Percentiles rank a stretch among this genome's conserved stretches.
Conservation (phyloP, 2,797 vertebrate genomes). For the Semaprochilodus insignis region DNA sequence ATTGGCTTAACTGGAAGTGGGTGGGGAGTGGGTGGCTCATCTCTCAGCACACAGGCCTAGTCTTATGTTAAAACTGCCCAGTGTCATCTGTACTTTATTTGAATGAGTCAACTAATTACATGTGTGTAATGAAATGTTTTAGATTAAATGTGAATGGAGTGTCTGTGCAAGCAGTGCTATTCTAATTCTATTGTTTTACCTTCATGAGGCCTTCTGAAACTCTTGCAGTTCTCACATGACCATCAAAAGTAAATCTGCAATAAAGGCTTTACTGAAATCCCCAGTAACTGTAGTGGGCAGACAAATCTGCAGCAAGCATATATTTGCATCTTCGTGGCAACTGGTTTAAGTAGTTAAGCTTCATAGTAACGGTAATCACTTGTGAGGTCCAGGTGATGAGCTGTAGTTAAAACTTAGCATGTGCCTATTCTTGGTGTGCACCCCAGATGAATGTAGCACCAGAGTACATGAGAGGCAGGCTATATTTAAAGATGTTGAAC, state of each 20-base stretch:
- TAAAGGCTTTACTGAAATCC: background rate
- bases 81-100: constrained; percentile 1
- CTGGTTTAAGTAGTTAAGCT: background rate
- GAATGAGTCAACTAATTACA: background rate
- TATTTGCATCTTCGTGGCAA: background rate
- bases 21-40: background rate
- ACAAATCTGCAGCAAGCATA: background rate
- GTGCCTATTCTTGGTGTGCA: background rate
- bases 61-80: constrained; percentile 2
- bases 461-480: background rate
- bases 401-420: background rate
- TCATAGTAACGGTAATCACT: background rate
- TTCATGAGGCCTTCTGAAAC: background rate
- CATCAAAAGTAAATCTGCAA: background rate
- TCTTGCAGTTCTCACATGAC: background rate
- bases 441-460: background rate
- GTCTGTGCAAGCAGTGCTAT: background rate
- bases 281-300: background rate
- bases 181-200: background rate
- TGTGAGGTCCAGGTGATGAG: background rate
- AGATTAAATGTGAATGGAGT: background rate
- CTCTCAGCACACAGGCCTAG: background rate
- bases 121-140: background rate
- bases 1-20: constrained; percentile 41
- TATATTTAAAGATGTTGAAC: constrained; percentile 24